Evolutionary conservation across 1,140 invertebrate species (phyloP), one percentile per base, ranked within the genome.

Genomic region (Scaptomyza montana): DNA sequence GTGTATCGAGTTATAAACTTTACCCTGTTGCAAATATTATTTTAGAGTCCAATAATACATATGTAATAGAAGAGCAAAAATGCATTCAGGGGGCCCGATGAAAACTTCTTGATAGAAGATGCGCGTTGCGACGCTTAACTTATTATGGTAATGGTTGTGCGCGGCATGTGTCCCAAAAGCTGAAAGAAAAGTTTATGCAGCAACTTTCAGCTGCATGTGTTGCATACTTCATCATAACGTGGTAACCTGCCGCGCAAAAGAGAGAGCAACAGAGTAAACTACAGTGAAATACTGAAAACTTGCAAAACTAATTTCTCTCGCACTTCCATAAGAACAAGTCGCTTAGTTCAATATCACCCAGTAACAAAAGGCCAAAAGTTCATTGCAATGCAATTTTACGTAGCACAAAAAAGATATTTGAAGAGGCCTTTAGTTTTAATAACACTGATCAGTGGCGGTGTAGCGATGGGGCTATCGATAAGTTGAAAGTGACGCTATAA

Each of bases 151-250:
- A 43, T 43, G 47, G 19, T 36, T 39, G 33, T 36, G 12, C 53
- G 45, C 45, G 12, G 45, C 41, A 25, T 60, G 57, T 57, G 57
- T 21, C 21, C 16, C 8, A 13, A 16, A 30, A 36, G 33, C 33
- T n/a, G 50, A 62, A 50, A 28, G 25, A 54, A 82, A 81, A 82
- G 30, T 78, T 82, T 82, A 0, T 46, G 63, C 25, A 41, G 73
- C 57, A 82, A 76, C 71, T 82, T 82, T 78, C 79, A 75, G 76
- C 45, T 78, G 80, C 80, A 82, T 84, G 75, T 82, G 80, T 76
- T 66, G 80, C 75, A 72, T 62, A 59, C 55, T 72, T 78, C 82
- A 65, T 43, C 39, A 43, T 43, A 43, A n/a, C 54, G 60, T 82
- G 30, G 28, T 51, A 61, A 67, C 13, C 41, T 28, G 39, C 12